A percentile compares a stretch with the other conserved stretches of the same genome.
These are phyloP conservation scores for Megatriorchis doriae DNA, from an alignment of 2,113 vertebrate species.

Conservation along the genomic window DNA sequence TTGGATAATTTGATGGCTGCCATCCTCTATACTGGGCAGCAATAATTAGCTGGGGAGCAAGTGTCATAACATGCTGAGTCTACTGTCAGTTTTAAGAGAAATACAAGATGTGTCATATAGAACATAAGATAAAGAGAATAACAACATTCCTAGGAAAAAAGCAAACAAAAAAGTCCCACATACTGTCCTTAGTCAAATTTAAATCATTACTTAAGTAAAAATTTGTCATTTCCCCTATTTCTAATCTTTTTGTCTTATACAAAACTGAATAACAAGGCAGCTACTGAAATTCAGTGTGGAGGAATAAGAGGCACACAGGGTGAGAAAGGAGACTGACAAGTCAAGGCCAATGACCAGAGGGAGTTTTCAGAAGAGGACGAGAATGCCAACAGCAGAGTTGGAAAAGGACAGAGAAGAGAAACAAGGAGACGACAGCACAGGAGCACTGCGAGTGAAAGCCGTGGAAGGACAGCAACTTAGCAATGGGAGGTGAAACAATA, in stretches of 20 bases:
- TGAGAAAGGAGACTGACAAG: neutral
- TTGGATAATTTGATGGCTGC: neutral
- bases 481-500: fast-evolving
- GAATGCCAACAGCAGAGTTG: neutral
- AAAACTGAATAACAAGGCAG: neutral
- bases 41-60: neutral
- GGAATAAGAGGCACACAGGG: fast-evolving
- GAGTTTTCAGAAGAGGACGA: neutral
- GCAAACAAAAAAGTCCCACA: neutral
- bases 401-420: neutral
- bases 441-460: neutral
- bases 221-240: neutral
- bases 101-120: neutral
- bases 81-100: neutral
- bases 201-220: neutral
- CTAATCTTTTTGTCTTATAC: neutral
- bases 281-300: neutral
- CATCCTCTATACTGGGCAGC: neutral
- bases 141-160: neutral
- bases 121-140: neutral
- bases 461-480: neutral
- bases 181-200: neutral
- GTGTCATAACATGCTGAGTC: neutral
- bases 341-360: neutral
- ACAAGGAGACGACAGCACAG: neutral